Conservation (phyloP, 2,797 vertebrate genomes). For the Discoglossus pictus region DNA sequence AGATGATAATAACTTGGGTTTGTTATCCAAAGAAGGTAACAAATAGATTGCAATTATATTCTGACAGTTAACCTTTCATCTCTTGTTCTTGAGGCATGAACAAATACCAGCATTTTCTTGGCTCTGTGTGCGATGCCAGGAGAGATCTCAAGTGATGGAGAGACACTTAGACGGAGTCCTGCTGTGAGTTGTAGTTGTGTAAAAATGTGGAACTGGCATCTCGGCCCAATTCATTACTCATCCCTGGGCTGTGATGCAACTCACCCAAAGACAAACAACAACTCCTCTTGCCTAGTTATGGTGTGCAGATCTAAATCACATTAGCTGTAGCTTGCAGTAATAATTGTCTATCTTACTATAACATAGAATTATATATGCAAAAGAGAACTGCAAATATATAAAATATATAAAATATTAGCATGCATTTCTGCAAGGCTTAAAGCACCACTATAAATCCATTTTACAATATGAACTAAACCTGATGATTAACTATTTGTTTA, state of each 20-base stretch:
- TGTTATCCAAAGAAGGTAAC: conserved; percentile 26
- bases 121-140: conserved; percentile 29
- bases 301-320: no score
- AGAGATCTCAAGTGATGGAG: conserved; percentile 3
- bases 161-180: conserved; percentile 14
- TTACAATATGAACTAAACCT: no score
- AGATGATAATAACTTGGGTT: not conserved
- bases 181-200: conserved; percentile 1
- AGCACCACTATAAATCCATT: no score
- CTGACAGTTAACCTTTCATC: conserved; percentile 21
- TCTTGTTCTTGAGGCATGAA: conserved; percentile 7
- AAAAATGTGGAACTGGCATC: not conserved
- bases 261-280: not conserved
- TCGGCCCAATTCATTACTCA: not conserved
- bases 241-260: not conserved
- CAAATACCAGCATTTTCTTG: conserved; percentile 8
- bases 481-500: no score
- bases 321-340: no score
- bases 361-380: no score
- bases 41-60: conserved; percentile 9
- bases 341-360: no score
- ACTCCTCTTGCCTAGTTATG: no score
- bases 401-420: no score
- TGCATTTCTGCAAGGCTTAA: no score
- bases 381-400: no score